Conservation (phyloP, 2,888 invertebrate genomes). For the Drosophila anceps region DNA sequence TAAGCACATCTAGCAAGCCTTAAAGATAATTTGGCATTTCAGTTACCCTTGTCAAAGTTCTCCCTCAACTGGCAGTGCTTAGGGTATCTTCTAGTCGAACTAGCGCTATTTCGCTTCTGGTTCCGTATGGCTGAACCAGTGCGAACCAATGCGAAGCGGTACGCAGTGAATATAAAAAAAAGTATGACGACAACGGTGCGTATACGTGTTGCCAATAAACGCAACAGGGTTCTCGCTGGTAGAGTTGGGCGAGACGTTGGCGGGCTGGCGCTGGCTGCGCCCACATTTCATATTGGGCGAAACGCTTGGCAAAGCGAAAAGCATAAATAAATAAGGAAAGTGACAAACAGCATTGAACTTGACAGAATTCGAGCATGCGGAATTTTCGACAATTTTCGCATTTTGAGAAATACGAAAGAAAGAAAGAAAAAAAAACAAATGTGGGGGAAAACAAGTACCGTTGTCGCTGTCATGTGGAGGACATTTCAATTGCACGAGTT, state of each 20-base stretch:
- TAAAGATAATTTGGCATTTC: too few relatives aligned
- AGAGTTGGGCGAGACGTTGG: neutral
- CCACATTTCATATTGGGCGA: slow-evolving; percentile 13
- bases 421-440: neutral
- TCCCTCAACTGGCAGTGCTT: neutral
- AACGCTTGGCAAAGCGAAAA: slow-evolving; percentile 23
- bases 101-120: neutral
- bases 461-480: slow-evolving; percentile 19
- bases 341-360: slow-evolving; percentile 50
- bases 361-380: slow-evolving; percentile 14
- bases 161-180: slow-evolving; percentile 40
- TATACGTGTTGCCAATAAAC: slow-evolving; percentile 52
- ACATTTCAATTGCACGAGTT: slow-evolving; percentile 15
- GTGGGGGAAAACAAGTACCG: neutral
- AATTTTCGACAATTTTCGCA: slow-evolving; percentile 2
- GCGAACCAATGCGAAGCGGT: slow-evolving; percentile 54
- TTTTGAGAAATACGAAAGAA: slow-evolving; percentile 1
- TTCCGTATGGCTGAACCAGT: slow-evolving; percentile 13
- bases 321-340: slow-evolving; percentile 43
- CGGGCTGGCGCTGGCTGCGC: neutral
- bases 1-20: too few relatives aligned
- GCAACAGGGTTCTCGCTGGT: slow-evolving; percentile 7
- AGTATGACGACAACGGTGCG: slow-evolving; percentile 46
- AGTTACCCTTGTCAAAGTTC: too few relatives aligned
- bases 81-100: neutral